These are phyloP conservation scores for Drosophila albomicans DNA, from an alignment of 1,140 invertebrate genomes.

Conservation along the genomic window DNA sequence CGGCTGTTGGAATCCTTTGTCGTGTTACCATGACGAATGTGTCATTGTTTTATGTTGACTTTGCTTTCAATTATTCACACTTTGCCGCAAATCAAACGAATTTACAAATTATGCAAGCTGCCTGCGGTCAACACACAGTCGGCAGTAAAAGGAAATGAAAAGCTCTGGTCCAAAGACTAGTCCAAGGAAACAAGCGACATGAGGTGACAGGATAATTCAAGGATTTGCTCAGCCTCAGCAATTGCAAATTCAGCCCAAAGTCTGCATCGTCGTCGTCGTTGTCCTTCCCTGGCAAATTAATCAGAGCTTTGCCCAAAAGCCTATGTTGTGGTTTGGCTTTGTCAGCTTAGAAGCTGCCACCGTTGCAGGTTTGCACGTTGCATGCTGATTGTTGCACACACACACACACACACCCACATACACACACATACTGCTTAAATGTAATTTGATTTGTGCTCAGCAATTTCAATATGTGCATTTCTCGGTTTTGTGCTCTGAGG, in stretches of 20 bases:
- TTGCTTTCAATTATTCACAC: constrained; percentile 50
- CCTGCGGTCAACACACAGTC: constrained; percentile 10
- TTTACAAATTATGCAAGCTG: constrained; percentile 44
- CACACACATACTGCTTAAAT: background rate
- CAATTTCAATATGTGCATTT: constrained; percentile 45
- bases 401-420: background rate
- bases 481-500: constrained; percentile 14
- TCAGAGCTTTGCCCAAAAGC: constrained; percentile 35
- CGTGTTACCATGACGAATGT: background rate
- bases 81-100: constrained; percentile 44
- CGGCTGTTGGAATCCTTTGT: background rate
- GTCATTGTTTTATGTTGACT: constrained; percentile 8
- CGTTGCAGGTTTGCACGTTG: constrained; percentile 21
- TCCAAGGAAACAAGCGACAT: background rate
- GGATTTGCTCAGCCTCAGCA: background rate
- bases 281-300: constrained; percentile 30
- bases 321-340: constrained; percentile 35
- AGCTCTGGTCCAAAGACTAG: background rate
- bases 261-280: background rate
- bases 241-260: constrained; percentile 1
- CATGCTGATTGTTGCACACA: constrained; percentile 4
- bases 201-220: constrained; percentile 13
- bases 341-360: background rate
- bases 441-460: constrained; percentile 20
- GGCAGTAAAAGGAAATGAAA: background rate